phyloP scores from a whole-genome alignment of 2,888 invertebrate genomes.

The Pyrochroa serraticornis region DNA sequence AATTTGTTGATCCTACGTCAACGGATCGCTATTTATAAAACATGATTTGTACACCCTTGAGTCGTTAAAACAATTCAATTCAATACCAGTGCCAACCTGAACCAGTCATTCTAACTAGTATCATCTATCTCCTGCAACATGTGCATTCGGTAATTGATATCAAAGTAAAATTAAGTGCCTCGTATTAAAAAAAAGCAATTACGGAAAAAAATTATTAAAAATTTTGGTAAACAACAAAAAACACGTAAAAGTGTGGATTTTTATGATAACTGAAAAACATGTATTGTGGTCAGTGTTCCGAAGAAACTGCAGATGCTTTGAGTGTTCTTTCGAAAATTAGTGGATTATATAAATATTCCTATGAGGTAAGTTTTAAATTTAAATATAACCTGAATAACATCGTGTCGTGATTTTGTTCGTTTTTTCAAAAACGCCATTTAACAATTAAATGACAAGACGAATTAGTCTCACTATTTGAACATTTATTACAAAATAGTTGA shows the following conservation, averaged over 20 bases:
- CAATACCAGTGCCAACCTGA: slow-evolving; percentile 24
- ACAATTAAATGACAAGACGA: background rate
- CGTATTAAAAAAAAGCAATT: no score
- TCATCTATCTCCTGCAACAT: slow-evolving; percentile 3
- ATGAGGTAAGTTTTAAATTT: slow-evolving; percentile 48
- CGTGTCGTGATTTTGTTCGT: background rate
- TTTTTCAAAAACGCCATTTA: background rate
- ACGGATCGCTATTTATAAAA: slow-evolving; percentile 16
- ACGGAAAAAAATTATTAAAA: background rate
- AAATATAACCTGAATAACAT: background rate
- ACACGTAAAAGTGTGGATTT: slow-evolving; percentile 3
- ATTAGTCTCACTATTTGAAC: no score
- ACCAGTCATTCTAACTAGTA: background rate
- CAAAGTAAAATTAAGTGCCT: background rate
- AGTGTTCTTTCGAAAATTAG: slow-evolving; percentile 48
- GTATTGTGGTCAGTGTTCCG: slow-evolving; percentile 51
- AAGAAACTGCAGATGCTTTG: slow-evolving; percentile 46
- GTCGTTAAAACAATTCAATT: slow-evolving; percentile 22
- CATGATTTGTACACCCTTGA: slow-evolving; percentile 35
- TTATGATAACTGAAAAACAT: slow-evolving; percentile 30
- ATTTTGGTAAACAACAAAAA: background rate
- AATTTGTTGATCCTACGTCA: slow-evolving; percentile 19
- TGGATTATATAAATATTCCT: slow-evolving; percentile 47
- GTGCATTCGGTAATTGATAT: background rate
- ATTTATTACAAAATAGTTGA: background rate